phyloP scores from a whole-genome alignment of 2,888 invertebrate genomes.

The Epirrita christyi region DNA sequence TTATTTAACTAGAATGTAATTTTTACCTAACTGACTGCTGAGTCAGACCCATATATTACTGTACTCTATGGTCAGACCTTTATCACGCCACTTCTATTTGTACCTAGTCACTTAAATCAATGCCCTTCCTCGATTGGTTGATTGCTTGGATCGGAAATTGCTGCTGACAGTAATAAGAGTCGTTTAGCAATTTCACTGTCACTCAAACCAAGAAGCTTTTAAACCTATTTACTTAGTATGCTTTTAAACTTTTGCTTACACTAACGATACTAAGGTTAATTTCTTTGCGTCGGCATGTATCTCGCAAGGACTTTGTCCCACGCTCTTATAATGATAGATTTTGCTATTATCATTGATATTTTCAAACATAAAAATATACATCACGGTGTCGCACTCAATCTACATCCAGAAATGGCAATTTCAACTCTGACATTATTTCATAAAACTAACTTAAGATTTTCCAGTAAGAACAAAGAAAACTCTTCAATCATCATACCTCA shows the following conservation, averaged over 20 bases:
- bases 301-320: conserved; percentile 19
- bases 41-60: too few relatives aligned
- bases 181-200: conserved; percentile 34
- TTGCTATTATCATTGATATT: conserved; percentile 49
- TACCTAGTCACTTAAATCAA: too few relatives aligned
- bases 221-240: too few relatives aligned
- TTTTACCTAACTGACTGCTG: too few relatives aligned
- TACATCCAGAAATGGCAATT: conserved; percentile 36
- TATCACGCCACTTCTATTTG: too few relatives aligned
- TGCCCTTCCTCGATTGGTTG: too few relatives aligned
- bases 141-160: conserved; percentile 28
- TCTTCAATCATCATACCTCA: conserved; percentile 31
- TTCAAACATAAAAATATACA: conserved; percentile 61
- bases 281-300: conserved; percentile 29
- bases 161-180: conserved; percentile 59
- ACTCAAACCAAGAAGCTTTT: too few relatives aligned
- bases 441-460: conserved; percentile 45
- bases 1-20: too few relatives aligned
- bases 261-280: too few relatives aligned
- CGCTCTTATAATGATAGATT: conserved; percentile 24
- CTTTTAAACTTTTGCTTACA: too few relatives aligned
- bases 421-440: conserved; percentile 52
- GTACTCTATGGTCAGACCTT: too few relatives aligned
- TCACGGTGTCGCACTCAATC: conserved; percentile 49
- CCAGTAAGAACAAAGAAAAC: conserved; percentile 27